A percentile compares a stretch with the other conserved stretches of the same genome.
These are phyloP conservation scores for Neodon shergylaensis DNA, from an alignment of 2,113 vertebrate genomes.

Conservation along the genomic window DNA sequence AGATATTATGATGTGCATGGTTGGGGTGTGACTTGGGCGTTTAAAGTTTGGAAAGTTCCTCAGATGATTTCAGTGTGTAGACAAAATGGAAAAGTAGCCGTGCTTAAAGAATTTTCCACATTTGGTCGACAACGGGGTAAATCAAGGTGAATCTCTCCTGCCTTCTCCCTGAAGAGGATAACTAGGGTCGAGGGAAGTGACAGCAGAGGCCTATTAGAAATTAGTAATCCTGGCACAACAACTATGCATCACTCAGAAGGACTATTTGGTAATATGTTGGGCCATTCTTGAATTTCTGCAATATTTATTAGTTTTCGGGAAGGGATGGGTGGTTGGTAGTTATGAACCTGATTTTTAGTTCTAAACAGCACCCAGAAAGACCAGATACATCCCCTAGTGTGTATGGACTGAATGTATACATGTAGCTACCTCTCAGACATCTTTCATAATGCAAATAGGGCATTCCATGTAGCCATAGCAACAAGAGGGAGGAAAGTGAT, in stretches of 20 bases:
- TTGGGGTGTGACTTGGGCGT: neutral
- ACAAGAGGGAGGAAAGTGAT: neutral
- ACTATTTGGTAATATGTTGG: neutral
- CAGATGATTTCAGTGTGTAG: neutral
- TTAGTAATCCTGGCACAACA: neutral
- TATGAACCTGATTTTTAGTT: neutral
- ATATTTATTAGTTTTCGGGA: neutral
- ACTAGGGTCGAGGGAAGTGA: neutral
- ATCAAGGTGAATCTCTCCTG: neutral
- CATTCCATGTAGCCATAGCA: neutral
- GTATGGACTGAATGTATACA: neutral
- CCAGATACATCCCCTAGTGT: neutral
- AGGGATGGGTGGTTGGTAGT: neutral
- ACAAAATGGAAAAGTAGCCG: neutral
- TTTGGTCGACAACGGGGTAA: neutral
- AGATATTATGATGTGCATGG: neutral
- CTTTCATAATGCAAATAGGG: neutral
- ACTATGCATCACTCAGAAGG: neutral
- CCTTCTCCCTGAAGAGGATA: neutral
- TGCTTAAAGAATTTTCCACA: neutral
- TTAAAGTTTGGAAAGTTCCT: slow-evolving; percentile 1
- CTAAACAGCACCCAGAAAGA: neutral
- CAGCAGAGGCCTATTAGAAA: neutral
- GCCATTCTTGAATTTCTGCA: slow-evolving; percentile 47
- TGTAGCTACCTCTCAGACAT: neutral